These are phyloP conservation scores for Bembecia ichneumoniformis DNA, from an alignment of 2,888 invertebrate genomes.

Conservation along the genomic window DNA sequence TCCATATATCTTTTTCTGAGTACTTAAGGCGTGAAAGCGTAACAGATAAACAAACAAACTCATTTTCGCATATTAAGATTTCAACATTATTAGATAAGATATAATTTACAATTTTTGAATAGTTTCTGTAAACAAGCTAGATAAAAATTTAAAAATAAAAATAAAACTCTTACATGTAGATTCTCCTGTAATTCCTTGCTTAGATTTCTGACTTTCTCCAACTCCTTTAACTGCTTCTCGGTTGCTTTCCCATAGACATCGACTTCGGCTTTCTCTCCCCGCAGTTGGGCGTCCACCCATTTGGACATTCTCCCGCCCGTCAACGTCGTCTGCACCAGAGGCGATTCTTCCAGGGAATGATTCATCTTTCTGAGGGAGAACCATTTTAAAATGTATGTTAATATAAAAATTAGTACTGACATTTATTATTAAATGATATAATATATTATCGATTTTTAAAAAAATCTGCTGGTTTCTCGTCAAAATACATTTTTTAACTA, in stretches of 20 bases:
- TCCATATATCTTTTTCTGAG: too few relatives aligned
- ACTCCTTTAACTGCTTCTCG: conserved; percentile 42
- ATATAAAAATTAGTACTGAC: too few relatives aligned
- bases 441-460: too few relatives aligned
- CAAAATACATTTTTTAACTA: too few relatives aligned
- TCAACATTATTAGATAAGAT: too few relatives aligned
- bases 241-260: conserved; percentile 55
- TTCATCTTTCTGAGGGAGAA: conserved; percentile 36
- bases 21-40: too few relatives aligned
- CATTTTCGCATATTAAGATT: too few relatives aligned
- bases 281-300: conserved; percentile 42
- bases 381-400: too few relatives aligned
- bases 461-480: too few relatives aligned
- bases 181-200: conserved; percentile 58
- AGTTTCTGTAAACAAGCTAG: too few relatives aligned
- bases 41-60: too few relatives aligned
- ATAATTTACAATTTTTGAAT: background rate
- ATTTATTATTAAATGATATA: too few relatives aligned
- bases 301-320: conserved; percentile 40
- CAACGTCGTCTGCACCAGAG: conserved; percentile 23
- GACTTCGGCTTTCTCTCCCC: conserved; percentile 34
- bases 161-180: conserved; percentile 31
- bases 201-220: conserved; percentile 49
- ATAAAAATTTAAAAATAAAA: background rate
- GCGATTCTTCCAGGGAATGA: conserved; percentile 25